Percentiles rank a stretch among this genome's conserved stretches.
phyloP scores from a whole-genome alignment of 2,888 invertebrate genomes.

The Macropis europaea region DNA sequence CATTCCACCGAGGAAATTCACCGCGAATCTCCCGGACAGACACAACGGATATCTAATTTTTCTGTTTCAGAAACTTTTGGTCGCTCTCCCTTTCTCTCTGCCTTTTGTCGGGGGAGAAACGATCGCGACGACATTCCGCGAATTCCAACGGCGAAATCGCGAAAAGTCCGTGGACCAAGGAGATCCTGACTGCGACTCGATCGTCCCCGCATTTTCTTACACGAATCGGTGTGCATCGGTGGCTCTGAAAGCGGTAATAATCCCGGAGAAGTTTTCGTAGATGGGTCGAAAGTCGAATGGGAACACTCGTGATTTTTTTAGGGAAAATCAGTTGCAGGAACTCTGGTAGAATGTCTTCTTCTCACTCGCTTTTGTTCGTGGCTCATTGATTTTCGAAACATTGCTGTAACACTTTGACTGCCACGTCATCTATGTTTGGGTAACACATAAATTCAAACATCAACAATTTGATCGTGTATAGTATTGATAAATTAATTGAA shows the following conservation, averaged over 20 bases:
- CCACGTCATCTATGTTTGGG: too few relatives aligned
- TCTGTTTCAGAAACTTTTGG: conserved; percentile 70
- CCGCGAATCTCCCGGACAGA: conserved; percentile 57
- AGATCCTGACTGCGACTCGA: conserved; percentile 19
- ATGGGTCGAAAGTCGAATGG: conserved; percentile 5
- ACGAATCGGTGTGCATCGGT: conserved; percentile 47
- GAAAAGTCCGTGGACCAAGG: conserved; percentile 36
- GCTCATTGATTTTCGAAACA: too few relatives aligned
- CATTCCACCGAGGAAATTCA: conserved; percentile 62
- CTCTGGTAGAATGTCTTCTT: conserved; percentile 6
- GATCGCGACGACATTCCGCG: conserved; percentile 65
- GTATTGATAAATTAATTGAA: too few relatives aligned
- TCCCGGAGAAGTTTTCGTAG: conserved; percentile 33
- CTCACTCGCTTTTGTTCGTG: too few relatives aligned
- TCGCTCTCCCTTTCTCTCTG: conserved; percentile 8
- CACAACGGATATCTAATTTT: conserved; percentile 70
- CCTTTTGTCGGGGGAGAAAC: conserved; percentile 29
- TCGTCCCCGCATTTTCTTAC: conserved; percentile 50
- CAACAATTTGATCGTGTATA: too few relatives aligned
- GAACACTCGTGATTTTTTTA: conserved; percentile 1
- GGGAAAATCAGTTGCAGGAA: conserved; percentile 22
- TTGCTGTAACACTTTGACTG: too few relatives aligned
- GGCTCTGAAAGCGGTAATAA: conserved; percentile 49
- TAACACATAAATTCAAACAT: too few relatives aligned
- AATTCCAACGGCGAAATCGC: conserved; percentile 41